Evolutionary conservation across 2,797 vertebrate genomes (phyloP).

Genomic region (Parauchenoglanis ngamensis): DNA sequence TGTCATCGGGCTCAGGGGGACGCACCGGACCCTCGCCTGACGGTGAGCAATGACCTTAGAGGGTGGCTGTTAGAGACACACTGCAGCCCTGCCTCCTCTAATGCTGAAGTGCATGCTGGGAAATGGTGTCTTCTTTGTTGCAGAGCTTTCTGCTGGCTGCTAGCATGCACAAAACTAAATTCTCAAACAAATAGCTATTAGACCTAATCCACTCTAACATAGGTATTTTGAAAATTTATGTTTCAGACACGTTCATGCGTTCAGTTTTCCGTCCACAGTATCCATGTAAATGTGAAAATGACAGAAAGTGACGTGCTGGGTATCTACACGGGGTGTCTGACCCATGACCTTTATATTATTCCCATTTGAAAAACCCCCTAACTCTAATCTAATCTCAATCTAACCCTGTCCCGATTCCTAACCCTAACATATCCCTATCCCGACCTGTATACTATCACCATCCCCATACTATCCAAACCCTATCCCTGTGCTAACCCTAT

Average conservation of each 20-base stretch:
- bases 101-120: slow-evolving; percentile 64
- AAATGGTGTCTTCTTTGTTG: slow-evolving; percentile 58
- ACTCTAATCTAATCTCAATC: not conserved
- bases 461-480: not conserved
- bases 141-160: not conserved
- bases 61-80: slow-evolving; percentile 71
- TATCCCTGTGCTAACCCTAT: not conserved
- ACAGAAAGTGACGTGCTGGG: not conserved
- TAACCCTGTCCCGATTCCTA: not conserved
- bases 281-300: not conserved
- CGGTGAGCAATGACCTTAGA: slow-evolving; percentile 76
- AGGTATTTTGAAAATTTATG: not conserved
- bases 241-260: not conserved
- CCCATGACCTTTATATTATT: not conserved
- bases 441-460: too few species aligned
- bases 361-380: not conserved
- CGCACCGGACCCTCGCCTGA: slow-evolving; percentile 72
- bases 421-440: not conserved
- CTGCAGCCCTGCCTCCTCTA: slow-evolving; percentile 63
- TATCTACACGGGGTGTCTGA: not conserved
- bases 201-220: not conserved
- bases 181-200: not conserved
- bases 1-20: slow-evolving; percentile 80
- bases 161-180: not conserved
- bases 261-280: not conserved